Evolutionary conservation across 2,888 invertebrate genomes (phyloP).

Genomic region (Ditula angustiorana): DNA sequence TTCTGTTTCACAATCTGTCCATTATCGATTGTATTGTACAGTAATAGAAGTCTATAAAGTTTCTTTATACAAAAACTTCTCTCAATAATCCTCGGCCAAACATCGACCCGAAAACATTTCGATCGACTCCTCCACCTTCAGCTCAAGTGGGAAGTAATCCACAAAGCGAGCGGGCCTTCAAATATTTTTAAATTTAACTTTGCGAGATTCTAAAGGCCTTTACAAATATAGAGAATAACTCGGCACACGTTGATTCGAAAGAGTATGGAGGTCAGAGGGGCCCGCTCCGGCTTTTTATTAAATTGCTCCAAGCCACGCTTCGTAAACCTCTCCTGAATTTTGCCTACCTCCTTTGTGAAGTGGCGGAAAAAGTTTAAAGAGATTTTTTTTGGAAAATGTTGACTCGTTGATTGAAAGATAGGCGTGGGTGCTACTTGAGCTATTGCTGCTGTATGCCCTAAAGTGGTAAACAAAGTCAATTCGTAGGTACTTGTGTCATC

Average conservation of each 20-base stretch:
- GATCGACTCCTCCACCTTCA: slow-evolving; percentile 10
- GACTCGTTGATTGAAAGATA: slow-evolving; percentile 31
- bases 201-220: slow-evolving; percentile 36
- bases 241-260: slow-evolving; percentile 20
- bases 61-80: background rate
- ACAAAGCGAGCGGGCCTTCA: slow-evolving; percentile 28
- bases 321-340: slow-evolving; percentile 29
- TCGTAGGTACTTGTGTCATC: no score
- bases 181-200: slow-evolving; percentile 33
- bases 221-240: slow-evolving; percentile 36
- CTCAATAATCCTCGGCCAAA: background rate
- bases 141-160: slow-evolving; percentile 31
- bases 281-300: slow-evolving; percentile 63
- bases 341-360: slow-evolving; percentile 30
- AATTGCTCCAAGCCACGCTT: slow-evolving; percentile 55
- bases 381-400: slow-evolving; percentile 26
- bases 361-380: slow-evolving; percentile 11
- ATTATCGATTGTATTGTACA: no score
- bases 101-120: slow-evolving; percentile 2
- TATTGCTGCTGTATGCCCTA: background rate
- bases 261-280: slow-evolving; percentile 33
- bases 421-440: background rate
- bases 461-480: background rate
- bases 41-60: no score
- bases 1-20: no score